These are phyloP conservation scores for Chironex yamaguchii DNA, from an alignment of 30 jellyfish, hydroid and myxozoan species.

Conservation along the genomic window DNA sequence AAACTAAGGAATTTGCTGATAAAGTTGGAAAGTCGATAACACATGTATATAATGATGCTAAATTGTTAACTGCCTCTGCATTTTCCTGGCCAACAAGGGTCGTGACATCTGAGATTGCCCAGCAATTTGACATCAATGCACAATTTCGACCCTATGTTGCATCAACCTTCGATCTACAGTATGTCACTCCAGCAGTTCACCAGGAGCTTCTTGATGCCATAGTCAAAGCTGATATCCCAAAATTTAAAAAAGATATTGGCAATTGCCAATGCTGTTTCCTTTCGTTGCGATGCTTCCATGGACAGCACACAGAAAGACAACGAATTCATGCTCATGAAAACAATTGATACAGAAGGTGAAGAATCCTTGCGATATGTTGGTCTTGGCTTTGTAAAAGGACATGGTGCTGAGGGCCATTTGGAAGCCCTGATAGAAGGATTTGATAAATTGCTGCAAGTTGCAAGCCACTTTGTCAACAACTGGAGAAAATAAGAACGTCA, in stretches of 20 bases:
- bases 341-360: neutral
- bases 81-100: conserved; percentile 33
- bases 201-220: conserved; percentile 7
- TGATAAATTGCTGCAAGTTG: neutral
- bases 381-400: conserved; percentile 14
- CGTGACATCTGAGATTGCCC: conserved; percentile 29
- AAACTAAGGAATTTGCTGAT: neutral
- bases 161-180: conserved; percentile 12
- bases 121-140: conserved; percentile 10
- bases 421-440: conserved; percentile 41
- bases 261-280: neutral
- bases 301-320: conserved; percentile 50
- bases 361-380: conserved; percentile 22
- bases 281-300: conserved; percentile 29
- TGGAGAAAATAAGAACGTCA: conserved; percentile 39
- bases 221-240: conserved; percentile 16
- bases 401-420: conserved; percentile 29
- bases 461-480: conserved; percentile 11
- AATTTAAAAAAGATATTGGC: neutral
- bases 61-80: conserved; percentile 28
- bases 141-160: conserved; percentile 9
- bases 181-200: conserved; percentile 10
- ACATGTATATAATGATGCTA: conserved; percentile 22
- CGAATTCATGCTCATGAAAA: conserved; percentile 29
- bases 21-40: conserved; percentile 1